phyloP scores from a whole-genome alignment of 2,888 invertebrate genomes.

The Galerucella pusilla region DNA sequence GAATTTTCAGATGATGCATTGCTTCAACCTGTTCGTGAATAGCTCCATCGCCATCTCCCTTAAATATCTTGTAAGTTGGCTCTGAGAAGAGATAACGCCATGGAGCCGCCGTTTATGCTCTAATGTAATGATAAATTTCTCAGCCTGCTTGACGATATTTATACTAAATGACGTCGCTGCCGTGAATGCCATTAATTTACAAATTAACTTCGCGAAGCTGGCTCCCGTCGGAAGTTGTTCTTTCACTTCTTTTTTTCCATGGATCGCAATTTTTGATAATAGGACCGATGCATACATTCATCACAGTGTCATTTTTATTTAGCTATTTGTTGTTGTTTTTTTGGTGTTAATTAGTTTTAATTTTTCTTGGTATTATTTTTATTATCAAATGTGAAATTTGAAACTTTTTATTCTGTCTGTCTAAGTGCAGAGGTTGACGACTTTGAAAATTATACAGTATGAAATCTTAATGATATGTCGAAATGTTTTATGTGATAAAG shows the following conservation, averaged over 20 bases:
- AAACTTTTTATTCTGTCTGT: neutral
- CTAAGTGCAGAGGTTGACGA: neutral
- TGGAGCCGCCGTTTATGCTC: conserved; percentile 34
- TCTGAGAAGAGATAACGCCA: conserved; percentile 37
- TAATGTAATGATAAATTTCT: conserved; percentile 55
- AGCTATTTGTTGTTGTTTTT: neutral
- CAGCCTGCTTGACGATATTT: conserved; percentile 50
- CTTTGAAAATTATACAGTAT: neutral
- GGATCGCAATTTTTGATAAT: conserved; percentile 27
- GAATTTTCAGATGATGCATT: conserved; percentile 54
- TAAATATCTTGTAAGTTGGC: conserved; percentile 55
- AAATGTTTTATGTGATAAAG: neutral
- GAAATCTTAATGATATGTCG: neutral
- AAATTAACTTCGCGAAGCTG: conserved; percentile 43
- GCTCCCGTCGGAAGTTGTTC: conserved; percentile 11
- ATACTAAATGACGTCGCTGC: conserved; percentile 52
- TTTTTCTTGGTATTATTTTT: neutral
- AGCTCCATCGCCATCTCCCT: conserved; percentile 54
- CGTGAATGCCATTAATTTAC: conserved; percentile 47
- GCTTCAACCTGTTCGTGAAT: conserved; percentile 58
- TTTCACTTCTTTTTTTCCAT: conserved; percentile 13
- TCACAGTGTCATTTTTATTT: neutral
- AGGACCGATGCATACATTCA: conserved; percentile 9
- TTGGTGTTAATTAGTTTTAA: neutral
- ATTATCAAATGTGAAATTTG: neutral